Evolutionary conservation across 1,140 invertebrate genomes (phyloP), one percentile per base, ranked within the genome.

Genomic region (Aphelenchoides avenae): DNA sequence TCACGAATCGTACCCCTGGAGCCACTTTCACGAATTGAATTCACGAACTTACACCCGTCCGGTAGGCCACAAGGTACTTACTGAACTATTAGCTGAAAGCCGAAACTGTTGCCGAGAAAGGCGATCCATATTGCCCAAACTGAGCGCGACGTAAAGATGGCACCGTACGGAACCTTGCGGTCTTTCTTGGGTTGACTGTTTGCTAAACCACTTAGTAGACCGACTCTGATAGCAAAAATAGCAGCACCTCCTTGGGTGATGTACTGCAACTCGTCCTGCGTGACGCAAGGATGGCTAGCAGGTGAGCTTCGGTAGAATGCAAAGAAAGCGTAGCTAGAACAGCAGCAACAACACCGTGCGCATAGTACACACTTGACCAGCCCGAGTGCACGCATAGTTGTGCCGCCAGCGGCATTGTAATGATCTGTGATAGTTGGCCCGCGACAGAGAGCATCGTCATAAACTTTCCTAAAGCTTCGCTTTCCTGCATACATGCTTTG

Each of bases 81-180:
- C 29, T 70, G 66, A 18, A 71, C 46, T 11, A 72, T 52, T n/a
- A 70, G 44, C 30, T 70, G 67, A 30, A 68, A 57, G 27, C 62
- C 62, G 30, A 66, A 36, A 30, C 46, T 64, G 49, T 70, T 70
- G n/a, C 68, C 68, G 33, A 73, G 26, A 48, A 65, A 69, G 0
- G 69, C 70, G 7, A 73, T 55, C 66, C 70, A 72, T 15, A 70
- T 52, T 11, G 68, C 68, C 68, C 68, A 70, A 13, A 70, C 61
- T 11, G 70, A 37, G 18, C 51, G 56, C 9, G 66, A 52, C 15
- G 2, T 27, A 18, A 56, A 60, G n/a, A 62, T 62, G 34, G 43
- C 5, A 2, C 5, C 18, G 15, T 62, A 62, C 0, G 59, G 59
- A 2, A 66, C 41, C 39, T 26, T 60, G 2, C 40, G n/a, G n/a